Evolutionary conservation across 2,888 invertebrate species (phyloP), one percentile per base, ranked within the genome.

Genomic region (Mythimna vitellina): DNA sequence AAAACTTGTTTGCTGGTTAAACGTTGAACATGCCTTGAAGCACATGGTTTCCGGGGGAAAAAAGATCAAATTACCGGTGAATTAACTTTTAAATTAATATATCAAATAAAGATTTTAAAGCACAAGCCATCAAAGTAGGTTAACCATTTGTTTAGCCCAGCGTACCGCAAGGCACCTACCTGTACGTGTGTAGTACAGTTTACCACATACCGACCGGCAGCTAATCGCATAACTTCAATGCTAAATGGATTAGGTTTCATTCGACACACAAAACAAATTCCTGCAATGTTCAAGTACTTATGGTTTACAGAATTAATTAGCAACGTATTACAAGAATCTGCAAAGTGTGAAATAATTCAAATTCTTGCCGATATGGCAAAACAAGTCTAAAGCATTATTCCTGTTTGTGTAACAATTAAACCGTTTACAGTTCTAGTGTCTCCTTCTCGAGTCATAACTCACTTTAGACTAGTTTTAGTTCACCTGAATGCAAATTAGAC

Each of bases 401-500:
- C 7, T 1, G 56, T 62, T 54, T 54, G 38, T 62, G 38, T 53
- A 42, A 42, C 35, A 62, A 54, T 62, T 38, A 20, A 64, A 56
- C 35, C 4, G 35, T 67, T 20, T 29, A 65, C 22, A 53, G 38
- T 54, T 14, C 38, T 12, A 46, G 46, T 46, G 51, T 72, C 38
- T 66, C 29, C 64, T 62, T 35, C 29, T 56, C 14, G 62, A 35
- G 57, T 53, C 49, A 58, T 65, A 58, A 63, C 12, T 63, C 20
- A 66, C 8, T 78, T 32, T 51, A 61, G 53, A 57, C 67, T 67
- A 54, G 66, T 76, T 78, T 73, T 65, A 70, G 63, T 70, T 66
- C 54, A 78, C 58, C 54, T 54, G 70, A 76, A 85, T 85, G 78
- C 78, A 84, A 85, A 85, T 82, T 76, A 72, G 60, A 82, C 86